These are phyloP conservation scores for Virgularia gustaviana DNA, from an alignment of 92 coral and sea anemone species.

Conservation along the genomic window DNA sequence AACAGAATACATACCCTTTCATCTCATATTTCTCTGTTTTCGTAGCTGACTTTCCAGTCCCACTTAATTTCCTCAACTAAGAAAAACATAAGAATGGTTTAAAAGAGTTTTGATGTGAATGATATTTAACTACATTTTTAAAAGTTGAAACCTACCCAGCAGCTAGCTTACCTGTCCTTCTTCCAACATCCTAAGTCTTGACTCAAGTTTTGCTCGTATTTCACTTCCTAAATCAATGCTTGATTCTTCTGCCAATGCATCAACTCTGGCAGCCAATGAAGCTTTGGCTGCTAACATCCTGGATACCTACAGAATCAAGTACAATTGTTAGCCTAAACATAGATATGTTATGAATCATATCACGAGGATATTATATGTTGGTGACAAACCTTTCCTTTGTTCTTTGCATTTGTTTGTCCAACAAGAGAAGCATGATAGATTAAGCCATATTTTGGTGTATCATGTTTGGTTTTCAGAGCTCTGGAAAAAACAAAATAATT, in stretches of 20 bases:
- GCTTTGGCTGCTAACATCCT: constrained; percentile 98
- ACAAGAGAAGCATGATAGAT: constrained; percentile 96
- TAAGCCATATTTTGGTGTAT: constrained; percentile 93
- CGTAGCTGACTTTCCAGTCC: constrained; percentile 85
- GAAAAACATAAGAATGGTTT: neutral
- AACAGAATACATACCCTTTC: constrained; percentile 67
- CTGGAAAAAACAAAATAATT: constrained; percentile 36
- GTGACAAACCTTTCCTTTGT: constrained; percentile 83
- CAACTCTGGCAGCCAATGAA: constrained; percentile 89
- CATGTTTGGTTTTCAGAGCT: constrained; percentile 96
- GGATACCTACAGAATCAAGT: constrained; percentile 59
- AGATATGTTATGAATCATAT: neutral
- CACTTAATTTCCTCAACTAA: constrained; percentile 88
- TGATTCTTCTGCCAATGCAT: constrained; percentile 92
- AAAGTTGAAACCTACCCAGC: neutral
- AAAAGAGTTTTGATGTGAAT: neutral
- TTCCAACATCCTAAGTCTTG: constrained; percentile 81
- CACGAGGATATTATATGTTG: neutral
- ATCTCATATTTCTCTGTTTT: constrained; percentile 88
- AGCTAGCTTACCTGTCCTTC: constrained; percentile 69
- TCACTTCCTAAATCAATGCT: constrained; percentile 79
- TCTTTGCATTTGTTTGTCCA: constrained; percentile 85
- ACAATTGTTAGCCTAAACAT: neutral
- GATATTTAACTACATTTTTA: neutral
- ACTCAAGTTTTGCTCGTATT: constrained; percentile 76